Percentiles rank a stretch among this genome's conserved stretches.
These are phyloP conservation scores for Gymnoscopelus braueri DNA, from an alignment of 2,797 vertebrate species.

Conservation along the genomic window DNA sequence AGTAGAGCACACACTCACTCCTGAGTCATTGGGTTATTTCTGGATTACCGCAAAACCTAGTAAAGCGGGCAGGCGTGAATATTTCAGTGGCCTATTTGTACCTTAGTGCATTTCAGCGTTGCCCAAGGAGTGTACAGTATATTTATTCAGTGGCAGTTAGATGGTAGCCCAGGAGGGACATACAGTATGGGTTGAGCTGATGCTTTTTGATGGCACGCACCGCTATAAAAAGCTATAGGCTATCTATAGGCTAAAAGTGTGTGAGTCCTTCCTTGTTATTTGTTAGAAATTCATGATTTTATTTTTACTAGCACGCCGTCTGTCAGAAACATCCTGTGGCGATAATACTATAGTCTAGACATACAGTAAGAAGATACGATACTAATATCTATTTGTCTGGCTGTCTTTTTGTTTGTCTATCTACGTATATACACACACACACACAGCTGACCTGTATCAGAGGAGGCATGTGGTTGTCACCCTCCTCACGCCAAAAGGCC, in stretches of 20 bases:
- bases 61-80: constrained; percentile 43
- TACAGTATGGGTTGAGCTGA: constrained; percentile 52
- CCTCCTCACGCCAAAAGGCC: too few species aligned
- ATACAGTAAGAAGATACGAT: too few species aligned
- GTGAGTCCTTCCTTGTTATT: constrained; percentile 36
- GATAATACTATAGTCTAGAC: too few species aligned
- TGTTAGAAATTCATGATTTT: not conserved
- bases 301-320: constrained; percentile 7
- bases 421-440: too few species aligned
- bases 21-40: constrained; percentile 47
- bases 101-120: constrained; percentile 26
- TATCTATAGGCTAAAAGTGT: constrained; percentile 19
- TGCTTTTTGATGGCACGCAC: constrained; percentile 36
- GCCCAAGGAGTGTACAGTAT: constrained; percentile 4
- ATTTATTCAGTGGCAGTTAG: constrained; percentile 29
- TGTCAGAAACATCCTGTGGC: constrained; percentile 7
- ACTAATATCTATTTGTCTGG: too few species aligned
- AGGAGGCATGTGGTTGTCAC: too few species aligned
- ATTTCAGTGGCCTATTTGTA: constrained; percentile 29
- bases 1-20: not conserved
- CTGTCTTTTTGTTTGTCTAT: too few species aligned
- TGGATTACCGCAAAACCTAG: constrained; percentile 43
- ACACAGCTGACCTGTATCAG: too few species aligned
- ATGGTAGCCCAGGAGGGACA: constrained; percentile 43
- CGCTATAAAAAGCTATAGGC: constrained; percentile 29